phyloP scores from a whole-genome alignment of 53 echinoderm and acorn worm genomes.

The Holothuria scabra region DNA sequence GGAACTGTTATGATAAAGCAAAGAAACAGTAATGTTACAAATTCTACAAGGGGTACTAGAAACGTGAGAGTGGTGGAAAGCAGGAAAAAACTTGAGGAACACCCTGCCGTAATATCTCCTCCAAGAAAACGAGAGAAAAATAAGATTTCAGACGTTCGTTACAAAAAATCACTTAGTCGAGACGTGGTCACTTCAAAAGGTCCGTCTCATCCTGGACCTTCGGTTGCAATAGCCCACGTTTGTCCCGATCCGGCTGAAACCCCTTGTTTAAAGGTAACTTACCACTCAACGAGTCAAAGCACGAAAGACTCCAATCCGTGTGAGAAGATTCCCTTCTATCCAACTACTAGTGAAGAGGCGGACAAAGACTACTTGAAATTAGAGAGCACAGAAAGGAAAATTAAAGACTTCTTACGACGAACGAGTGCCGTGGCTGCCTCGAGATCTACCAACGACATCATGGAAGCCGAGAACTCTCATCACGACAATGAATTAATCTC shows the following conservation, averaged over 20 bases:
- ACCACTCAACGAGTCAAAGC: background rate
- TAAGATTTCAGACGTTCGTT: too few relatives aligned
- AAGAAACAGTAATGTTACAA: background rate
- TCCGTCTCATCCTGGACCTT: too few relatives aligned
- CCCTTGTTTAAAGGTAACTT: slow-evolving; percentile 14
- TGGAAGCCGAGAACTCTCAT: slow-evolving; percentile 41
- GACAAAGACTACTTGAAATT: slow-evolving; percentile 50
- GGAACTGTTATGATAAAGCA: too few relatives aligned
- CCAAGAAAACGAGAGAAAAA: background rate
- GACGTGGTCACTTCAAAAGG: too few relatives aligned
- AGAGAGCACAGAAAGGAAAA: slow-evolving; percentile 77
- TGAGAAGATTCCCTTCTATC: too few relatives aligned
- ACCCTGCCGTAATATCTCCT: slow-evolving; percentile 1
- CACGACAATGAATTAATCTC: slow-evolving; percentile 33
- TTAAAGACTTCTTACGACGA: slow-evolving; percentile 81
- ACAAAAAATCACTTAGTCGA: too few relatives aligned
- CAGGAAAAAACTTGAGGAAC: slow-evolving; percentile 4
- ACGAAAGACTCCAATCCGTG: too few relatives aligned
- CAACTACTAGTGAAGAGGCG: slow-evolving; percentile 3
- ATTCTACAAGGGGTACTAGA: background rate
- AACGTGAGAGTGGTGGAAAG: background rate
- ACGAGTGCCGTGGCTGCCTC: slow-evolving; percentile 69
- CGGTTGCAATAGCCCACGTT: background rate
- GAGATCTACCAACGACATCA: slow-evolving; percentile 57
- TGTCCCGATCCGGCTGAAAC: background rate